phyloP scores from a whole-genome alignment of 2,888 invertebrate genomes.

The Lobophora halterata region DNA sequence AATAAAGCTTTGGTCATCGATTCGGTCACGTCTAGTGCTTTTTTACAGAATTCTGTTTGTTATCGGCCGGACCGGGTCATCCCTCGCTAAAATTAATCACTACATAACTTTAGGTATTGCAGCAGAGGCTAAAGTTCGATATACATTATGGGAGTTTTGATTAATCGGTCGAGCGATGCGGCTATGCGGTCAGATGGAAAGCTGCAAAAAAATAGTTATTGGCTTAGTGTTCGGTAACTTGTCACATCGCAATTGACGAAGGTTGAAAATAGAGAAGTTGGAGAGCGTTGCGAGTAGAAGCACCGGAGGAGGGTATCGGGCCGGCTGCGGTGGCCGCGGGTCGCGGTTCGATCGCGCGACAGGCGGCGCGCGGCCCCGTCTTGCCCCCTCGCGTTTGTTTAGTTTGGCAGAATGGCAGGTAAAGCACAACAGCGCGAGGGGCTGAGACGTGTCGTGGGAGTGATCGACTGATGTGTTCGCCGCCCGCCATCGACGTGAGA shows the following conservation, averaged over 20 bases:
- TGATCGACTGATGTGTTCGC: constrained; percentile 49
- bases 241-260: constrained; percentile 51
- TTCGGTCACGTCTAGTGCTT: constrained; percentile 64
- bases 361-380: constrained; percentile 28
- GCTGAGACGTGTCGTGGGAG: constrained; percentile 49
- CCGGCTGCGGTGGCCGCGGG: constrained; percentile 56
- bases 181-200: constrained; percentile 21
- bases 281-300: constrained; percentile 28
- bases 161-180: constrained; percentile 22
- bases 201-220: constrained; percentile 33
- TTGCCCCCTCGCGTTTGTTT: constrained; percentile 52
- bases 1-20: constrained; percentile 76
- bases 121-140: constrained; percentile 18
- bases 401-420: constrained; percentile 72
- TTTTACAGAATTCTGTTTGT: constrained; percentile 69
- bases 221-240: constrained; percentile 39
- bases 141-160: constrained; percentile 25
- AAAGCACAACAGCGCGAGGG: constrained; percentile 53
- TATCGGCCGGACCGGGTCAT: constrained; percentile 46
- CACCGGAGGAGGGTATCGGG: constrained; percentile 35
- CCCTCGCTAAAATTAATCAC: constrained; percentile 54
- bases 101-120: constrained; percentile 35
- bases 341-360: constrained; percentile 49
- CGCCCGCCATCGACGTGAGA: constrained; percentile 30
- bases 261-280: constrained; percentile 49